A percentile compares a stretch with the other conserved stretches of the same genome.
Evolutionary conservation across 2,797 vertebrate species (phyloP).

Genomic region (Sebastes goodei): DNA sequence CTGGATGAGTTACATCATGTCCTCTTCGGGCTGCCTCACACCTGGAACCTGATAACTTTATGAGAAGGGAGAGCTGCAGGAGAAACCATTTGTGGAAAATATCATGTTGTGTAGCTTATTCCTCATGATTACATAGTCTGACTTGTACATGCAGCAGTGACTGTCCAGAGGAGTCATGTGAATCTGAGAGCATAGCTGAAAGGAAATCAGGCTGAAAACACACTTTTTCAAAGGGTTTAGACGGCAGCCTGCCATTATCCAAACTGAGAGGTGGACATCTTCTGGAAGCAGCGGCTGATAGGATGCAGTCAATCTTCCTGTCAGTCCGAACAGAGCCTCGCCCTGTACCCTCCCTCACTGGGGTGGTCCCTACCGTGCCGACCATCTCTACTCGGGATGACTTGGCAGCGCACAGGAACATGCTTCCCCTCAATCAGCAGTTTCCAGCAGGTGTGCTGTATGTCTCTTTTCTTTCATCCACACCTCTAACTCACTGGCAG

Average conservation of each 20-base stretch:
- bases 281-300: conserved; percentile 61
- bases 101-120: background rate
- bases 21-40: conserved; percentile 33
- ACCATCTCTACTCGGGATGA: conserved; percentile 34
- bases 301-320: conserved; percentile 69
- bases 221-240: conserved; percentile 26
- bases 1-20: conserved; percentile 56
- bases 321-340: conserved; percentile 58
- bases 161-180: conserved; percentile 31
- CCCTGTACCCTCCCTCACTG: conserved; percentile 50
- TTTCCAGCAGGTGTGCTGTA: conserved; percentile 73
- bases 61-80: background rate
- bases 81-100: conserved; percentile 3
- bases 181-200: conserved; percentile 39
- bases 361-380: conserved; percentile 59
- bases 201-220: conserved; percentile 51
- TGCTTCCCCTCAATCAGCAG: conserved; percentile 68
- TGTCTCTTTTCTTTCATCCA: conserved; percentile 21
- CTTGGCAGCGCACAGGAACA: conserved; percentile 68
- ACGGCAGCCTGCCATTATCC: conserved; percentile 47
- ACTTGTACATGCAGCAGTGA: background rate
- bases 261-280: conserved; percentile 37
- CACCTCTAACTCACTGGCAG: background rate
- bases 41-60: conserved; percentile 39
- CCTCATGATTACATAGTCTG: conserved; percentile 13